Conservation (phyloP, 2,113 vertebrate genomes). For the Cephalopterus ornatus region DNA sequence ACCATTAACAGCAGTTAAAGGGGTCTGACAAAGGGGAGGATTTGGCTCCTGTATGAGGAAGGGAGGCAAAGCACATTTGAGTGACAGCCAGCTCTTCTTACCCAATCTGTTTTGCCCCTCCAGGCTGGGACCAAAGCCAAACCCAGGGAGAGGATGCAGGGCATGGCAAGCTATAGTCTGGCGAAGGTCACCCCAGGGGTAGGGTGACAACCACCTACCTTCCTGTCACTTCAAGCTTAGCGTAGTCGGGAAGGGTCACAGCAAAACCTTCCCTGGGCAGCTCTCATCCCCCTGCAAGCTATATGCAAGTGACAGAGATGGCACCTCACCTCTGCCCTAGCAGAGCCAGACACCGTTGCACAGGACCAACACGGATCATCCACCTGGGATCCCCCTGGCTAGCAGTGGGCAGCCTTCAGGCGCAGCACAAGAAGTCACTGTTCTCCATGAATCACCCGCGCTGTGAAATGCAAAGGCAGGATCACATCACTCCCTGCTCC, state of each 20-base stretch:
- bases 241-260: rapidly evolving
- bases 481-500: rapidly evolving
- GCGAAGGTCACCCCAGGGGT: neutral
- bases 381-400: neutral
- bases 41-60: neutral
- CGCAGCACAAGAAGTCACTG: rapidly evolving
- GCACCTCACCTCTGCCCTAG: neutral
- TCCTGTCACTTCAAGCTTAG: neutral
- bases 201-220: neutral
- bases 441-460: neutral
- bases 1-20: neutral
- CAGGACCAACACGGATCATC: neutral
- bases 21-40: neutral
- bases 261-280: neutral
- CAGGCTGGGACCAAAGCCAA: neutral
- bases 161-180: rapidly evolving
- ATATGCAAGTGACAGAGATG: neutral
- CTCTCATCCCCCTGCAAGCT: neutral
- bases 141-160: neutral
- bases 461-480: neutral
- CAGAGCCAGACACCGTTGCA: rapidly evolving
- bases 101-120: neutral
- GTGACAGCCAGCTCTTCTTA: neutral
- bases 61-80: neutral
- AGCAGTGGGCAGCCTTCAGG: neutral